Base-by-base conservation (phyloP, 2,797 vertebrate genomes). In the Thalassophryne amazonica region DNA sequence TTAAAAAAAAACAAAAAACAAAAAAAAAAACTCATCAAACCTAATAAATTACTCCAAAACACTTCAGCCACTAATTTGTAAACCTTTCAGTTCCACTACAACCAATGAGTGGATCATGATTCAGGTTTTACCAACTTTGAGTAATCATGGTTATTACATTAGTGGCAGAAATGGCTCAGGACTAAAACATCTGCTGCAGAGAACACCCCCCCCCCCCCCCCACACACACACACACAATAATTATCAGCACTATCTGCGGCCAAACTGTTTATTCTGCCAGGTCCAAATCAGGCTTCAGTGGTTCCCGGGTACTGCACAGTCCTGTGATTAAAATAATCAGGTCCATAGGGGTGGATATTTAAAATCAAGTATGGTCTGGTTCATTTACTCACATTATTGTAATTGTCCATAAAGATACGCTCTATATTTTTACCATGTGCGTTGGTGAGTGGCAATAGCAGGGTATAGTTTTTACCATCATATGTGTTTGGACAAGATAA, bases 111-210 rank as follows among this genome's bases (percentile, higher is more conserved):
- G 20, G 35, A 36, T 67, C 47, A 17, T 20, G 50, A 75, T 64
- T n/a, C n/a, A n/a, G n/a, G n/a, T n/a, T n/a, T n/a, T n/a, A n/a
- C n/a, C n/a, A n/a, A 50, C 37, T 36, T 20, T 19, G 31, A 69
- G 22, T 30, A 23, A 59, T 30, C 33, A 18, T 1, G 4, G 55
- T 23, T 30, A 45, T 31, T 12, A 11, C 37, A 2, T 29, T 3
- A 29, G 9, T 37, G 35, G 37, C 45, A 58, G 37, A 53, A 39
- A 20, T 28, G 23, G 23, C 64, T 41, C 13, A 2, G 3, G 57
- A 75, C 43, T 53, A 47, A 72, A 83, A 73, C 79, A 80, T 76
- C 54, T 69, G 64, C 22, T 65, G 45, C 40, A 14, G 18, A 31
- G 41, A 50, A 56, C 51, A 7, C 3, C 43, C 55, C 25, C 21